Evolutionary conservation across 2,113 vertebrate species (phyloP).

Genomic region (Pseudopipra pipra): DNA sequence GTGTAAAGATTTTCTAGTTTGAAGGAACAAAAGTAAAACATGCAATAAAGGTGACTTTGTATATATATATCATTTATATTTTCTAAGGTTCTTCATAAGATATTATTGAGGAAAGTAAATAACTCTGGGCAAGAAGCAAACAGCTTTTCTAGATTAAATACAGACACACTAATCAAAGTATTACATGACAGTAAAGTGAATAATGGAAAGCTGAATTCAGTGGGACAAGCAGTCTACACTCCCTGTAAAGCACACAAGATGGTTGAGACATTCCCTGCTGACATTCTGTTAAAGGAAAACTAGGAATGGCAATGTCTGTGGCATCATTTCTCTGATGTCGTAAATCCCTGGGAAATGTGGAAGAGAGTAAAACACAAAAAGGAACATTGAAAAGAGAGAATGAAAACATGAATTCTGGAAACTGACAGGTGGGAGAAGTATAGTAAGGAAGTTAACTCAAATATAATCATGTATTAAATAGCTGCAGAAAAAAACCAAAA

Average conservation of each 20-base stretch:
- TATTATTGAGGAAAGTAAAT: background rate
- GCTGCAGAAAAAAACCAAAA: too few species aligned
- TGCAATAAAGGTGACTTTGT: background rate
- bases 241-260: background rate
- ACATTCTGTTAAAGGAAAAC: background rate
- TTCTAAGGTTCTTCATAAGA: background rate
- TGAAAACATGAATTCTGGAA: background rate
- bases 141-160: background rate
- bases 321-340: background rate
- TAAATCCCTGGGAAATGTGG: background rate
- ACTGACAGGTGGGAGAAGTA: rapidly evolving
- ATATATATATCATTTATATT: background rate
- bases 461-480: background rate
- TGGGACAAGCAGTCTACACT: background rate
- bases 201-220: background rate
- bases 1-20: background rate
- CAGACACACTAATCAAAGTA: background rate
- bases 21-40: background rate
- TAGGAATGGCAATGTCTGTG: background rate
- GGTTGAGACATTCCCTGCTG: background rate
- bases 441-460: background rate
- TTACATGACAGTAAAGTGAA: background rate
- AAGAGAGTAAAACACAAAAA: background rate
- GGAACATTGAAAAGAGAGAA: background rate
- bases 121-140: background rate